Conservation (phyloP, 2,888 invertebrate species). For the Balanococcus diminutus region DNA sequence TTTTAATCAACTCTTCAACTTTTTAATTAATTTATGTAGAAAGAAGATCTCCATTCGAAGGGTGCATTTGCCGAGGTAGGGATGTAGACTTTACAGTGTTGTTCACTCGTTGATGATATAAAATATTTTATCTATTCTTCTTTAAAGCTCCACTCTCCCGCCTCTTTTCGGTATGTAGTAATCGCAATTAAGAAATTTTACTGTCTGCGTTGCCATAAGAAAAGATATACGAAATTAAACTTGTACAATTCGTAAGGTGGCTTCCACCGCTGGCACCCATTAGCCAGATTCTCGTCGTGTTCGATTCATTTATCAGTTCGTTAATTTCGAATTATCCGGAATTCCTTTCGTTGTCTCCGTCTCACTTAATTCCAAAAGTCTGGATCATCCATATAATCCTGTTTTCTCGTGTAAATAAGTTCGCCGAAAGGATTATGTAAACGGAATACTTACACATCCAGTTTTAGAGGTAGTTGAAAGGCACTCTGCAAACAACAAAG, state of each 20-base stretch:
- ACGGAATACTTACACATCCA: conserved; percentile 52
- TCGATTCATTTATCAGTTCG: conserved; percentile 52
- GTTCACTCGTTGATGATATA: neutral
- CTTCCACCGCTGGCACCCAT: neutral
- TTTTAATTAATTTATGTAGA: neutral
- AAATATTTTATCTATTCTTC: neutral
- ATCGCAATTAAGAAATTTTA: conserved; percentile 20
- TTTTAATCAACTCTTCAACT: neutral
- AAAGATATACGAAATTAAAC: conserved; percentile 44
- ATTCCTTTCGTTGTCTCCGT: neutral
- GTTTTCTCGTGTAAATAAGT: conserved; percentile 46
- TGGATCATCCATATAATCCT: conserved; percentile 46
- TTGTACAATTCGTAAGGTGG: neutral
- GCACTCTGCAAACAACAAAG: conserved; percentile 50
- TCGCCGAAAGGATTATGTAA: conserved; percentile 46
- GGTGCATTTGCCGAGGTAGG: neutral
- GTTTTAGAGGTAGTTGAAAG: conserved; percentile 50
- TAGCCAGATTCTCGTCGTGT: neutral
- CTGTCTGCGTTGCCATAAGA: conserved; percentile 5
- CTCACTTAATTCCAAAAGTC: conserved; percentile 39
- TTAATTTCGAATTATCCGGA: conserved; percentile 52
- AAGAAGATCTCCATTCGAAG: neutral
- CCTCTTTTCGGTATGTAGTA: neutral
- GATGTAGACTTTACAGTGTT: neutral
- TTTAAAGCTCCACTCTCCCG: neutral